A percentile compares a stretch with the other conserved stretches of the same genome.
Conservation (phyloP, 2,113 vertebrate species). For the Eurystomus gularis region DNA sequence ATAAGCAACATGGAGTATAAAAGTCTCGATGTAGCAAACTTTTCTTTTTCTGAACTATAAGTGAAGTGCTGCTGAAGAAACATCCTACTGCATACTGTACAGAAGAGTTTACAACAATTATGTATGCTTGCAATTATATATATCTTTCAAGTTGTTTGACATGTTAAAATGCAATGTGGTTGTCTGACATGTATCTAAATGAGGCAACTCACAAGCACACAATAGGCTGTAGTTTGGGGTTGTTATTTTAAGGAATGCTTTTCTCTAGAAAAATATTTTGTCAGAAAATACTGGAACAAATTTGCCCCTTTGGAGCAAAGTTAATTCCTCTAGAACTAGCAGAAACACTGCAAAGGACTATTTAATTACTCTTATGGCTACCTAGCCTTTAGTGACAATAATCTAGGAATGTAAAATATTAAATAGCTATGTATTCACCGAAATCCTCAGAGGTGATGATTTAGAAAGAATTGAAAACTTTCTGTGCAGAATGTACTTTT, state of each 20-base stretch:
- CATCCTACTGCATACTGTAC: neutral
- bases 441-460: neutral
- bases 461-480: slow-evolving; percentile 2
- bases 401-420: neutral
- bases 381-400: neutral
- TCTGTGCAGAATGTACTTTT: neutral
- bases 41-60: neutral
- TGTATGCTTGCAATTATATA: neutral
- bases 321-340: neutral
- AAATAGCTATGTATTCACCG: neutral
- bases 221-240: neutral
- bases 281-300: neutral
- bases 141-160: neutral
- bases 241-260: neutral
- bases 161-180: neutral
- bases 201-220: neutral
- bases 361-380: neutral
- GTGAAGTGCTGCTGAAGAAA: neutral
- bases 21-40: neutral
- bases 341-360: neutral
- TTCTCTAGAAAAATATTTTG: neutral
- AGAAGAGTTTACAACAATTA: neutral
- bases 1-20: neutral
- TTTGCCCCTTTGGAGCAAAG: neutral
- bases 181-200: neutral